Base-by-base conservation (phyloP, 2,888 invertebrate genomes). In the Drosophila yooni region DNA sequence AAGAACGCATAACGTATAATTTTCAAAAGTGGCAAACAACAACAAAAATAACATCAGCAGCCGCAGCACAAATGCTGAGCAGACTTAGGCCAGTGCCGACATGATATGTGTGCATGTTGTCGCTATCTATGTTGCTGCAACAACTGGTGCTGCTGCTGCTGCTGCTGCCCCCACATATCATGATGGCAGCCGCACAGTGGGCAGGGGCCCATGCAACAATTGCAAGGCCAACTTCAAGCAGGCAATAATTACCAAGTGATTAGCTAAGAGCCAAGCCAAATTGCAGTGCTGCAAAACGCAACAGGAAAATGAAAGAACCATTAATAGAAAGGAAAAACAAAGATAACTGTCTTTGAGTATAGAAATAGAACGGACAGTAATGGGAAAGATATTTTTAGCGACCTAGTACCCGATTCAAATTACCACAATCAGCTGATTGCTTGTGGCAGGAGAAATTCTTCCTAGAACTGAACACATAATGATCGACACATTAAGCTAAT, bases 1-100 rank as follows among this genome's bases (percentile, higher is more conserved):
- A 70, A 67, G 69, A 61, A 58, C 73, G 70, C 76, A 80, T 65
- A 90, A 76, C 90, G 79, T 90, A 84, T 88, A 88, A 88, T 90
- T 90, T 88, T 82, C 76, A 90, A 89, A 90, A 89, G 86, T 87
- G 86, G 83, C 88, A 89, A 88, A 74, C 62, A 77, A 64, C 64
- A 66, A 74, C 38, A 77, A 43, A 46, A 76, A 48, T 38, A 59
- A 70, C 68, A 72, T 61, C 38, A 68, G 51, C 64, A 46, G 34
- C 51, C 43, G 63, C 60, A 65, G 56, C 72, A 73, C 53, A 54
- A 70, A 72, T 48, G 76, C 67, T 87, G 70, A 71, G 68, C 77
- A 74, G 77, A 67, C 83, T 70, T 61, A 66, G 64, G 70, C 81
- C 62, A 46, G 53, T 52, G 62, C 71, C 59, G 82, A 79, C 79